Evolutionary conservation across 2,888 invertebrate genomes (phyloP), one percentile per base, ranked within the genome.

Genomic region (Serrognathus titanus): DNA sequence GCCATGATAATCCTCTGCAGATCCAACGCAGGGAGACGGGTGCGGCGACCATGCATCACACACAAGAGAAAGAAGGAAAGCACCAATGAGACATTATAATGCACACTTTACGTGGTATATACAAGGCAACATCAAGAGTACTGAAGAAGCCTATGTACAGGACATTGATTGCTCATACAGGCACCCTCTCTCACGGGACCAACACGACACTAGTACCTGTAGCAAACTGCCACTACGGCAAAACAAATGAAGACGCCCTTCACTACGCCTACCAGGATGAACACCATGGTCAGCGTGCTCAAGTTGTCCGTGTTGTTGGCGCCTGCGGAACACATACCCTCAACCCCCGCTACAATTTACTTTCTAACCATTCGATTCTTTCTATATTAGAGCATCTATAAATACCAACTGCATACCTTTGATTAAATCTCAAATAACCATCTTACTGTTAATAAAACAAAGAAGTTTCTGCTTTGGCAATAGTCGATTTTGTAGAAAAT

Each of bases 161-260:
- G 71, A 73, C 73, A 75, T 66, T 31, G 24, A 31, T 31, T 69
- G 69, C 69, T 60, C 56, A 57, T 53, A 59, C 66, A 66, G 59
- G 58, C 64, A 66, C 59, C 63, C 62, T 53, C 58, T 64, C 61
- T 63, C 62, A 57, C 63, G 13, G 63, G 61, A 63, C 63, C 63
- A 60, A 65, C 64, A 67, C 62, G 63, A 57, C 47, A 60, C 60
- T 78, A 78, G 77, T 87, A 94, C 94, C 94, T 94, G 92, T 92
- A 94, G 87, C 93, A 93, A 86, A 90, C 89, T 81, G 94, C 94
- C 87, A 91, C 85, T 83, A 91, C 86, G 82, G 94, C 92, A 87
- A 94, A 94, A 87, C 90, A 90, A 87, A 93, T 88, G 92, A 94
- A 94, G 88, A 94, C 93, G 80, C 88, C 88, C 80, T 89, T 92